A percentile compares a stretch with the other conserved stretches of the same genome.
Conservation (phyloP, 2,113 vertebrate genomes). For the Rhinopomastus cyanomelas region DNA sequence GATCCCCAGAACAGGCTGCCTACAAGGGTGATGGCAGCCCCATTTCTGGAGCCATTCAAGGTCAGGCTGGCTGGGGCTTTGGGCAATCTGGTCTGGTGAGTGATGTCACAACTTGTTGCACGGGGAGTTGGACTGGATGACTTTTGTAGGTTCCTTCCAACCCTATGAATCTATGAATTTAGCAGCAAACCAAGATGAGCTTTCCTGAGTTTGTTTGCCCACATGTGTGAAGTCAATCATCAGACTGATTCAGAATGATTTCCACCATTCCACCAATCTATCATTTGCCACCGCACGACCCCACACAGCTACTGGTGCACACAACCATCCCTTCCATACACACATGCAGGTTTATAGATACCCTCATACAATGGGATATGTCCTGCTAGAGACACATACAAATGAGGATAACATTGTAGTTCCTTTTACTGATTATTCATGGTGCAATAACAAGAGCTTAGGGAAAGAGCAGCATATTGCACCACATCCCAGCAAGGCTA, state of each 20-base stretch:
- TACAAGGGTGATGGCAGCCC: too few relatives aligned
- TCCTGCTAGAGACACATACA: neutral
- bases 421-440: neutral
- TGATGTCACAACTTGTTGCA: too few relatives aligned
- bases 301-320: neutral
- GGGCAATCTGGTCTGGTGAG: too few relatives aligned
- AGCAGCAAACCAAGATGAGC: neutral
- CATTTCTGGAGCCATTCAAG: too few relatives aligned
- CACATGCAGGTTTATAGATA: too few relatives aligned
- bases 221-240: neutral
- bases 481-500: neutral
- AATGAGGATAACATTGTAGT: neutral
- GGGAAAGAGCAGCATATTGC: neutral
- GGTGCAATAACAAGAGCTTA: neutral
- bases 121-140: too few relatives aligned
- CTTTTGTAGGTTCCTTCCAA: too few relatives aligned
- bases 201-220: neutral
- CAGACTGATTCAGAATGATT: neutral
- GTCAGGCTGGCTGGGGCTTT: too few relatives aligned
- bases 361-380: neutral
- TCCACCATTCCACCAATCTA: neutral
- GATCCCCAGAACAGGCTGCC: too few relatives aligned
- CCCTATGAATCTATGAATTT: too few relatives aligned
- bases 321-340: neutral
- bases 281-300: neutral